Evolutionary conservation across 2,113 vertebrate genomes (phyloP).

Genomic region (Echinops telfairi): DNA sequence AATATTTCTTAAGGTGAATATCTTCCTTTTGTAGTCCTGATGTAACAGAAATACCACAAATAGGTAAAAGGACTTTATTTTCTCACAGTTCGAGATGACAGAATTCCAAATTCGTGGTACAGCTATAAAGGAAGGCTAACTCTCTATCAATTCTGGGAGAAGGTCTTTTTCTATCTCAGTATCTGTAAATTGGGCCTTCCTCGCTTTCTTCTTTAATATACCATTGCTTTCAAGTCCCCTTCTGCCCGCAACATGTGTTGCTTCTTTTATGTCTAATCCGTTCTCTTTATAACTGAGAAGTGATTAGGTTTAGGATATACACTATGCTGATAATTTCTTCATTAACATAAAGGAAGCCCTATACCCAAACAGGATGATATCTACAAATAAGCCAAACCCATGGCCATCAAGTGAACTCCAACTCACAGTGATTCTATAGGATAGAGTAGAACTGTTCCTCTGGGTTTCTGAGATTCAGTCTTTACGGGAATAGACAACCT

Average conservation of each 20-base stretch:
- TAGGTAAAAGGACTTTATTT: background rate
- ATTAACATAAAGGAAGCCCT: background rate
- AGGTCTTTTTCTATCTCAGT: background rate
- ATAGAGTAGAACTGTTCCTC: no score
- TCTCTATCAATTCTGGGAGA: background rate
- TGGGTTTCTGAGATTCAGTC: no score
- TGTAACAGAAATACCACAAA: background rate
- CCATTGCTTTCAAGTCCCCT: background rate
- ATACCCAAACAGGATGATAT: background rate
- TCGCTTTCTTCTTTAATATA: background rate
- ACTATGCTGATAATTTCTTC: background rate
- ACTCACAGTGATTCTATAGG: no score
- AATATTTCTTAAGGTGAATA: background rate
- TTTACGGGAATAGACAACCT: no score
- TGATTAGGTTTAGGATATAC: background rate
- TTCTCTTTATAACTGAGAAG: background rate
- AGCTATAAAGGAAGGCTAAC: background rate
- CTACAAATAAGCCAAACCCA: background rate
- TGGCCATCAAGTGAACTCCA: no score
- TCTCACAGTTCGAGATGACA: background rate
- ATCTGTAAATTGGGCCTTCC: background rate
- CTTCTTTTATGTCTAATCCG: background rate
- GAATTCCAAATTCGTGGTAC: background rate
- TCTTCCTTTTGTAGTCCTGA: background rate
- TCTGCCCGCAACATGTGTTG: background rate